phyloP scores from a whole-genome alignment of 2,113 vertebrate species.

The Oceanites oceanicus region DNA sequence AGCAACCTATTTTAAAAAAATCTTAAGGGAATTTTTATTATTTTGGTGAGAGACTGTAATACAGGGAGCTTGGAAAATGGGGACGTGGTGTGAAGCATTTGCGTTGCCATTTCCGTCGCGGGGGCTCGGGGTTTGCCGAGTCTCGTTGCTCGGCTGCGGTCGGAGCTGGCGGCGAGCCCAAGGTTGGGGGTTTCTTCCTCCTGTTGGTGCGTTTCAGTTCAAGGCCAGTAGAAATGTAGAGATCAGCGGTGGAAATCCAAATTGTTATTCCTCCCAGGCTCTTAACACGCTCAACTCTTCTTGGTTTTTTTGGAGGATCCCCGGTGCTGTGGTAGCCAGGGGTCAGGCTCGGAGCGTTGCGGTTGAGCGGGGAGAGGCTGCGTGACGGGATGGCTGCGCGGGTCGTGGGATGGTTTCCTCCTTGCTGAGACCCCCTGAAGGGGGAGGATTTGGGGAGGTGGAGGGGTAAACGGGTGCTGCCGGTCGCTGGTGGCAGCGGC shows the following conservation, averaged over 20 bases:
- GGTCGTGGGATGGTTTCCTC: rapidly evolving
- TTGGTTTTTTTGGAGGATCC: background rate
- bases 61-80: rapidly evolving
- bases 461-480: background rate
- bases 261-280: background rate
- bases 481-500: background rate
- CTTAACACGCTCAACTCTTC: rapidly evolving
- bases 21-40: rapidly evolving
- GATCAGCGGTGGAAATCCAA: background rate
- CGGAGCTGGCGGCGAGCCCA: background rate
- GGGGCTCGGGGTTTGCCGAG: background rate
- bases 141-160: background rate
- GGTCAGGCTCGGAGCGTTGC: rapidly evolving
- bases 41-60: background rate
- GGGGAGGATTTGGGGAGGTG: background rate
- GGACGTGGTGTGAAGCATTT: rapidly evolving
- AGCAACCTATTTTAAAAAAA: background rate
- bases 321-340: background rate
- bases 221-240: background rate
- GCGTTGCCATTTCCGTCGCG: rapidly evolving
- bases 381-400: rapidly evolving
- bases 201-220: rapidly evolving
- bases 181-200: background rate
- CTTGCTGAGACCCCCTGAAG: rapidly evolving
- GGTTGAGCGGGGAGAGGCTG: background rate